phyloP scores from a whole-genome alignment of 2,888 invertebrate genomes.

The Pachliopta kotzebuea region DNA sequence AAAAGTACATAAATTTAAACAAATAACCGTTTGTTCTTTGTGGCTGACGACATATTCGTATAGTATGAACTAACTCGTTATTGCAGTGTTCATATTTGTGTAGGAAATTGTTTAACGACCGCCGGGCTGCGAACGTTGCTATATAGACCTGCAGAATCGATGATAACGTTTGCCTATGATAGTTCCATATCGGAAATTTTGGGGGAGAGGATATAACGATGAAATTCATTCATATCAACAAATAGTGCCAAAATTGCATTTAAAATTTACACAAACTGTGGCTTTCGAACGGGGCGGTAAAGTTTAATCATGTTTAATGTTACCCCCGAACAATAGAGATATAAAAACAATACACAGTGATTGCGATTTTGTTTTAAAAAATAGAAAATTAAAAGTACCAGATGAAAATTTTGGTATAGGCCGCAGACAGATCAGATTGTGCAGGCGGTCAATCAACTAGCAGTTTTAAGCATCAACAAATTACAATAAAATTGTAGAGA shows the following conservation, averaged over 20 bases:
- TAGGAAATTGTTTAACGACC: constrained; percentile 43
- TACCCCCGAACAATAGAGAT: not conserved
- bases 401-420: not conserved
- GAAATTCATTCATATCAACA: constrained; percentile 16
- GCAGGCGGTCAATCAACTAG: too few species aligned
- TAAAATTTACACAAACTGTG: constrained; percentile 12
- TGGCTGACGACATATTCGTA: not conserved
- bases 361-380: not conserved
- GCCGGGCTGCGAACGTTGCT: constrained; percentile 15
- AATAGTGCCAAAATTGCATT: constrained; percentile 12
- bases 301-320: constrained; percentile 1
- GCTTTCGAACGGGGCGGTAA: not conserved
- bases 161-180: constrained; percentile 23
- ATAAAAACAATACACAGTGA: not conserved
- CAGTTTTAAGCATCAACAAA: too few species aligned
- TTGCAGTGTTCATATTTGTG: constrained; percentile 38
- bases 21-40: too few species aligned
- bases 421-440: too few species aligned
- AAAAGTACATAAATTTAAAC: too few species aligned
- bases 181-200: constrained; percentile 22
- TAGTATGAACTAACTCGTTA: constrained; percentile 8
- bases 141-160: constrained; percentile 26
- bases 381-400: not conserved
- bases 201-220: constrained; percentile 13
- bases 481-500: too few species aligned